A percentile compares a stretch with the other conserved stretches of the same genome.
These are phyloP conservation scores for Propithecus deckenii DNA, from an alignment of 2,797 vertebrate genomes.

Conservation along the genomic window DNA sequence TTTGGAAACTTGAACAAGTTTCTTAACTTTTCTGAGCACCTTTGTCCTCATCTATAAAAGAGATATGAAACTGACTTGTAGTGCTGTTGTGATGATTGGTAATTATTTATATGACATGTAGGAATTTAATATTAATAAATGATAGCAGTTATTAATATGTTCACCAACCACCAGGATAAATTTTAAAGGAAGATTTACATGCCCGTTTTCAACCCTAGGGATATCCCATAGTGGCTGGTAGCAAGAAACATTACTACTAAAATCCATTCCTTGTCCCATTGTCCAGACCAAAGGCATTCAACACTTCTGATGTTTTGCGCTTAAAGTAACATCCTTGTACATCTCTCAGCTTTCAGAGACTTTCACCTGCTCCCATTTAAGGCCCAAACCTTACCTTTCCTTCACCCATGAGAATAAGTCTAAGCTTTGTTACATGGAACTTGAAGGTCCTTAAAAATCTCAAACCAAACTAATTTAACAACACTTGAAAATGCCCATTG, in stretches of 20 bases:
- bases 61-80: neutral
- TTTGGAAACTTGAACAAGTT: neutral
- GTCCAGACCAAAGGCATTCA: neutral
- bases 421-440: constrained; percentile 5
- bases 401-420: neutral
- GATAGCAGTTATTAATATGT: neutral
- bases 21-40: neutral
- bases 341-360: neutral
- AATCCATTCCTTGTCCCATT: neutral
- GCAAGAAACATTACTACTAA: neutral
- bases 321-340: neutral
- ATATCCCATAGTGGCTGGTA: neutral
- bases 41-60: neutral
- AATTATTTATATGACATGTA: neutral
- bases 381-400: neutral
- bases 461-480: constrained; percentile 19
- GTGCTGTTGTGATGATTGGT: neutral
- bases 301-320: neutral
- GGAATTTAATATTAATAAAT: constrained; percentile 8
- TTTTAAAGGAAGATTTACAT: neutral
- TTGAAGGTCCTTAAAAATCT: constrained; percentile 8
- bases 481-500: neutral
- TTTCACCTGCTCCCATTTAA: neutral
- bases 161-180: neutral
- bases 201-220: neutral